Percentiles rank a stretch among this genome's conserved stretches.
phyloP scores from a whole-genome alignment of 2,888 invertebrate genomes.

The Microctonus hyperodae region DNA sequence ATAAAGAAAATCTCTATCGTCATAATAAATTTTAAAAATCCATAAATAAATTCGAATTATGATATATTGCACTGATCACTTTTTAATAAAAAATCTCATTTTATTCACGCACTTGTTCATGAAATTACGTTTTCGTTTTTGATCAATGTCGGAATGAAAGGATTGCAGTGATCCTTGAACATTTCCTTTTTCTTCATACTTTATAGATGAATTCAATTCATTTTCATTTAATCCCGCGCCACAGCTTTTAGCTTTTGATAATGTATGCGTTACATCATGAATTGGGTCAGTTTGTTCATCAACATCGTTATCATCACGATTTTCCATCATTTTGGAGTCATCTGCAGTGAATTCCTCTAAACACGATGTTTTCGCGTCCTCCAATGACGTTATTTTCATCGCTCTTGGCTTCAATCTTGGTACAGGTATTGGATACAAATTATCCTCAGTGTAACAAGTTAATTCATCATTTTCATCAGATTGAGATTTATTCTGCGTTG shows the following conservation, averaged over 20 bases:
- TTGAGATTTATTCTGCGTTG: background rate
- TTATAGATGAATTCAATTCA: conserved; percentile 48
- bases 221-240: conserved; percentile 56
- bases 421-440: conserved; percentile 37
- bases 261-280: conserved; percentile 37
- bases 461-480: background rate
- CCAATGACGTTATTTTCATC: background rate
- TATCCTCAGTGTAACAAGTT: background rate
- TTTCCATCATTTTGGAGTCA: conserved; percentile 15
- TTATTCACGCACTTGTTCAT: conserved; percentile 70
- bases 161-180: conserved; percentile 66
- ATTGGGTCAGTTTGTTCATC: conserved; percentile 3
- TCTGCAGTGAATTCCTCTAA: background rate
- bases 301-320: conserved; percentile 35
- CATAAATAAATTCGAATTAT: background rate
- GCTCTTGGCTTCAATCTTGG: conserved; percentile 37
- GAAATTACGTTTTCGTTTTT: conserved; percentile 79
- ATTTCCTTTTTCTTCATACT: conserved; percentile 44
- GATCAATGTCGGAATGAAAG: conserved; percentile 68
- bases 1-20: background rate
- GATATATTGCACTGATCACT: conserved; percentile 27
- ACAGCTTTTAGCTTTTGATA: conserved; percentile 56
- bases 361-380: background rate
- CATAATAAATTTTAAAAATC: background rate
- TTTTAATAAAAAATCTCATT: conserved; percentile 57